These are phyloP conservation scores for Linnaemya tessellans DNA, from an alignment of 2,888 invertebrate species.

Conservation along the genomic window DNA sequence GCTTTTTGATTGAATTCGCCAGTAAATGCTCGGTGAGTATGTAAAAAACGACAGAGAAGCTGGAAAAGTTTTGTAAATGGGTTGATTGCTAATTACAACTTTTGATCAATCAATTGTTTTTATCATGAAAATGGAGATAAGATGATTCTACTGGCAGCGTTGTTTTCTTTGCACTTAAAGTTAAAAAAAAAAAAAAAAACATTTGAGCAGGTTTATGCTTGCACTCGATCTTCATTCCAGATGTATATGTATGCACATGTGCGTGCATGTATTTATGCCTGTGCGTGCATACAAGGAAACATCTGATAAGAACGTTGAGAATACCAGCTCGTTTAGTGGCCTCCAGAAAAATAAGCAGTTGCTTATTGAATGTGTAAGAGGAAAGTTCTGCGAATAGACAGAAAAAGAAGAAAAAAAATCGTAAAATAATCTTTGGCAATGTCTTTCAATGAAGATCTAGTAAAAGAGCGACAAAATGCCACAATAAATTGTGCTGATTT, in stretches of 20 bases:
- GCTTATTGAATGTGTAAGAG: conserved; percentile 14
- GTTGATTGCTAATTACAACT: too few relatives aligned
- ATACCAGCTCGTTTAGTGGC: background rate
- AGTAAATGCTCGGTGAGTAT: too few relatives aligned
- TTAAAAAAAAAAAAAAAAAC: background rate
- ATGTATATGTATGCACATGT: background rate
- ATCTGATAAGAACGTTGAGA: conserved; percentile 26
- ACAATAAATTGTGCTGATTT: conserved; percentile 77
- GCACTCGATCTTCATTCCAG: background rate
- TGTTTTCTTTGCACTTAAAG: background rate
- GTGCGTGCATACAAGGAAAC: background rate
- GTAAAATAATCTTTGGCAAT: conserved; percentile 15
- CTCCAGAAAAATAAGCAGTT: conserved; percentile 27
- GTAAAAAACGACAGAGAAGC: too few relatives aligned
- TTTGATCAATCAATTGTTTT: too few relatives aligned
- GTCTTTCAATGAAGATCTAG: conserved; percentile 74
- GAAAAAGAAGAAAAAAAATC: background rate
- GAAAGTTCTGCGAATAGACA: conserved; percentile 28
- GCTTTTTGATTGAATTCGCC: too few relatives aligned
- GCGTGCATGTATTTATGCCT: background rate
- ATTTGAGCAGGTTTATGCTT: conserved; percentile 11
- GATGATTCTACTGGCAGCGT: background rate
- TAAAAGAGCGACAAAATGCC: conserved; percentile 76
- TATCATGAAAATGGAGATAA: too few relatives aligned
- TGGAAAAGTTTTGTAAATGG: too few relatives aligned